These are phyloP conservation scores for Megaceryle torquata DNA, from an alignment of 2,113 vertebrate genomes.

Conservation along the genomic window DNA sequence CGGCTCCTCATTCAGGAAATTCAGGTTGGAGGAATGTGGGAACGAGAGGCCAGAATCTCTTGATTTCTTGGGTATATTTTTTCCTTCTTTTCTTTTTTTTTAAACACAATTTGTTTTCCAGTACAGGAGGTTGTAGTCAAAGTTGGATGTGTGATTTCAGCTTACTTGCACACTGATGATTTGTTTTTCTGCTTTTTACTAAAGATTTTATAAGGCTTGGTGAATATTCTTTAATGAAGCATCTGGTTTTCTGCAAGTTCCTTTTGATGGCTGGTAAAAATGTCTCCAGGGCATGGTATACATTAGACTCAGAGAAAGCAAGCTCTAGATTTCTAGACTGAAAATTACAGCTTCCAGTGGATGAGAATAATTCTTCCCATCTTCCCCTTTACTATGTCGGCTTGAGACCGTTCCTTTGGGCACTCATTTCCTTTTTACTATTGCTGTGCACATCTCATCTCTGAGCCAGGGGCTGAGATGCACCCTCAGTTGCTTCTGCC, in stretches of 20 bases:
- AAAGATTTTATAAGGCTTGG: conserved; percentile 45
- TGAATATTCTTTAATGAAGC: conserved; percentile 66
- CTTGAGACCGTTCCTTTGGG: background rate
- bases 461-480: background rate
- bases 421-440: background rate
- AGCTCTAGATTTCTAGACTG: conserved; percentile 36
- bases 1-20: conserved; percentile 12
- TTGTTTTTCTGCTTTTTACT: conserved; percentile 37
- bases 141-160: conserved; percentile 9
- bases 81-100: background rate
- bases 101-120: background rate
- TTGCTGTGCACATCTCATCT: background rate
- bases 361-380: background rate
- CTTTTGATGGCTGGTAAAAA: conserved; percentile 46
- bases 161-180: conserved; percentile 4
- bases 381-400: background rate
- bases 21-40: conserved; percentile 15
- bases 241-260: conserved; percentile 56
- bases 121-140: conserved; percentile 5
- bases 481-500: background rate
- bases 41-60: background rate
- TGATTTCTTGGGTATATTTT: background rate
- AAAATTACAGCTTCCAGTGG: conserved; percentile 23
- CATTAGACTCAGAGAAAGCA: conserved; percentile 23
- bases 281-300: conserved; percentile 39